phyloP scores from a whole-genome alignment of 2,113 vertebrate genomes.

The Albula glossodonta region DNA sequence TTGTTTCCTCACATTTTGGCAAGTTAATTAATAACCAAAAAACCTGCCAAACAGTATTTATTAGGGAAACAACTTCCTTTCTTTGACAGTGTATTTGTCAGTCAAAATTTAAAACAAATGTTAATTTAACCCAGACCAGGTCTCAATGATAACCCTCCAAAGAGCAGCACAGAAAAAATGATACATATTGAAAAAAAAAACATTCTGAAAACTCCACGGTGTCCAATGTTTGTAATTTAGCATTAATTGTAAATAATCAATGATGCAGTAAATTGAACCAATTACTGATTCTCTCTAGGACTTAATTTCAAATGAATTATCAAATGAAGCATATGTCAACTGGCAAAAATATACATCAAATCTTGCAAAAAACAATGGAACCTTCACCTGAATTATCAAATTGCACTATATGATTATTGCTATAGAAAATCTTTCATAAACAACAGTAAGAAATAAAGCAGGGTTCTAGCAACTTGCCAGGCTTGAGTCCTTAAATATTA shows the following conservation, averaged over 20 bases:
- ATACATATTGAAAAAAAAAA: no score
- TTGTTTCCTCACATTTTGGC: neutral
- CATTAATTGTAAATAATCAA: neutral
- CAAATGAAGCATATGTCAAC: no score
- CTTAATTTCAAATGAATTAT: neutral
- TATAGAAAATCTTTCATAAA: no score
- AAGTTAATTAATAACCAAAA: neutral
- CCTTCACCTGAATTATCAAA: no score
- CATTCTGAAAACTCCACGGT: neutral
- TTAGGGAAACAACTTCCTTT: no score
- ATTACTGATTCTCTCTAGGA: neutral
- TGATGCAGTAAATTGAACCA: neutral
- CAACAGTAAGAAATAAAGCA: no score
- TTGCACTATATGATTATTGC: no score
- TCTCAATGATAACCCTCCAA: no score
- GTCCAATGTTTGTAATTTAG: neutral
- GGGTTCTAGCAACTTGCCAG: no score
- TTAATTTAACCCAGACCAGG: neutral
- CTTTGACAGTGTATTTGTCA: neutral
- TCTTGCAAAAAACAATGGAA: no score
- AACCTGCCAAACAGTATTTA: neutral
- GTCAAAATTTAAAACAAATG: neutral
- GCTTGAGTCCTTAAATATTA: no score
- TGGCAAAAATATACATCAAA: neutral
- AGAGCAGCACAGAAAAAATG: no score